Evolutionary conservation across 2,113 vertebrate genomes (phyloP), one percentile per base, ranked within the genome.

Genomic region (Tetrao urogallus): DNA sequence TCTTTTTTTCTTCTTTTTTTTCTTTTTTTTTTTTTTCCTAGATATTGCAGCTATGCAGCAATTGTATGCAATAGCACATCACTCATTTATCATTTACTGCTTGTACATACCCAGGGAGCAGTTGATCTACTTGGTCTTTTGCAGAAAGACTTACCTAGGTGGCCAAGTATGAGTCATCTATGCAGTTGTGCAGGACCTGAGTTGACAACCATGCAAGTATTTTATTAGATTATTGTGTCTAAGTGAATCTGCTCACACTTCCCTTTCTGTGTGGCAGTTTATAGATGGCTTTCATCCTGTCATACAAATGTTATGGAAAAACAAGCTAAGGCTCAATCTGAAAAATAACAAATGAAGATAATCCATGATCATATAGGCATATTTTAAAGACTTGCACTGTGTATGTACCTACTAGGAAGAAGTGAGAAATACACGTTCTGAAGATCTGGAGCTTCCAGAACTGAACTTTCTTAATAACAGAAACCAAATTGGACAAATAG

Each of bases 1-100:
- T n/a, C 56, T 34, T 54, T 86, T 84, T 87, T 43, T 43, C 15
- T 43, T 14, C 15, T 42, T 42, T 42, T 6, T 15, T 16, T 42
- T 42, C 34, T 36, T 71, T 34, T 54, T 86, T 34, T 36, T 71
- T 34, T 54, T 86, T 82, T 79, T 91, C 89, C 93, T n/a, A 63
- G 89, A 87, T 15, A 43, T 32, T 92, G 42, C 42, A 90, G 48
- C 57, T 82, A 34, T 52, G 50, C 43, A 80, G 63, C 54, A 88
- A 61, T 73, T 85, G 75, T 65, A 32, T 48, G 58, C 58, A 32
- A 2, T 47, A 52, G 69, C 71, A 38, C 56, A 78, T 73, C 20
- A 58, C 43, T 82, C 66, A 73, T 89, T 95, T 88, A 36, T 89
- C 90, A 82, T 91, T 92, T 93, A 73, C 58, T 65, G 58, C 54